Evolutionary conservation across 2,113 vertebrate genomes (phyloP).

Genomic region (Oryzias curvinotus): DNA sequence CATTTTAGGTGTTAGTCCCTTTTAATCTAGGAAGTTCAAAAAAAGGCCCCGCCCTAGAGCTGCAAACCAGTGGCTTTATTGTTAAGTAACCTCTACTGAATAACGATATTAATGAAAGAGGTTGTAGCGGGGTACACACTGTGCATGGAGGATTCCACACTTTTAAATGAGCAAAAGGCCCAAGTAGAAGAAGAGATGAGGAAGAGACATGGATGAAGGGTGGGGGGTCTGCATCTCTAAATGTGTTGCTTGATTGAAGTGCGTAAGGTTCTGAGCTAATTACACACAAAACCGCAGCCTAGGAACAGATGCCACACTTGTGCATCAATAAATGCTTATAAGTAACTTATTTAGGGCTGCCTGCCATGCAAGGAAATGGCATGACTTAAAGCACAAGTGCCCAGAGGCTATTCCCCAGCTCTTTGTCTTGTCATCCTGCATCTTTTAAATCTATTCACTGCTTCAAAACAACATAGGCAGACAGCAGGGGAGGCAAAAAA

Average conservation of each 20-base stretch:
- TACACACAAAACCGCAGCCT: conserved; percentile 71
- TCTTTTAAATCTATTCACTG: conserved; percentile 79
- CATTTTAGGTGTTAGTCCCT: conserved; percentile 44
- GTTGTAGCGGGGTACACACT: conserved; percentile 71
- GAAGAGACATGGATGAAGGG: conserved; percentile 36
- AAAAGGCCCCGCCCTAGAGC: conserved; percentile 10
- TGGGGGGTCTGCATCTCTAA: conserved; percentile 55
- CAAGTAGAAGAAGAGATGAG: conserved; percentile 56
- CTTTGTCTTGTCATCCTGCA: conserved; percentile 83
- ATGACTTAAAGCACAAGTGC: conserved; percentile 80
- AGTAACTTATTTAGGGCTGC: conserved; percentile 82
- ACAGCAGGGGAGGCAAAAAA: conserved; percentile 67
- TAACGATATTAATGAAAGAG: conserved; percentile 69
- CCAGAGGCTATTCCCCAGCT: conserved; percentile 71
- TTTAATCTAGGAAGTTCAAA: conserved; percentile 47
- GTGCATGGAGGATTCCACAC: conserved; percentile 58
- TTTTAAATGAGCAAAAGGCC: conserved; percentile 67
- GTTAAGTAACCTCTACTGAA: conserved; percentile 43
- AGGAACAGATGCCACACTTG: conserved; percentile 81
- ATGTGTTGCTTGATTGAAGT: conserved; percentile 76
- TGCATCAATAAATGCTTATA: conserved; percentile 83
- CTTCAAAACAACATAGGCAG: conserved; percentile 77
- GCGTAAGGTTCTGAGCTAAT: conserved; percentile 76
- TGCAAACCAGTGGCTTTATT: conserved; percentile 42
- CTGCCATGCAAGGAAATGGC: conserved; percentile 82